Conservation (phyloP, 2,888 invertebrate species). For the Molorchus minor region DNA sequence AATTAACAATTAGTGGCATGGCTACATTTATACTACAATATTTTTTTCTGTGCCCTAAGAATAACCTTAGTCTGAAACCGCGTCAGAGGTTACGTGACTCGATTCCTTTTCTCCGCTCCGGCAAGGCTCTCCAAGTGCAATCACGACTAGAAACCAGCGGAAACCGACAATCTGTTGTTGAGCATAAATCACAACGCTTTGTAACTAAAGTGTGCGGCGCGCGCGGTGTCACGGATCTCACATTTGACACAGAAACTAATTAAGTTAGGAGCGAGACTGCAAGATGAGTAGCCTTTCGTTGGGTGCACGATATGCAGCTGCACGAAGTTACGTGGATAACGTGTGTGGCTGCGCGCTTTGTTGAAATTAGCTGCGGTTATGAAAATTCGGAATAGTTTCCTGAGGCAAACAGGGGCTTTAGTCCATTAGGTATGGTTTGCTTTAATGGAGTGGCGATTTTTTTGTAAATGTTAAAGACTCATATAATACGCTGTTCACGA, state of each 20-base stretch:
- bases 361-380: background rate
- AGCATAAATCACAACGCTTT: background rate
- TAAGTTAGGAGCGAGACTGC: background rate
- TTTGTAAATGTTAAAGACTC: no score
- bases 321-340: background rate
- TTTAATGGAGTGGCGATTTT: no score
- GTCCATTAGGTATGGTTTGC: no score
- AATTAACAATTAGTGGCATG: no score
- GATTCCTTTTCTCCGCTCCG: no score
- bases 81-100: no score
- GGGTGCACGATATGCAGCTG: background rate
- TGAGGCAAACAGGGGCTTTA: no score
- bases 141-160: background rate
- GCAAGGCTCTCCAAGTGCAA: background rate
- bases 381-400: no score
- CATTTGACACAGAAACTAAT: background rate
- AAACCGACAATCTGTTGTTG: background rate
- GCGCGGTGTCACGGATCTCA: background rate
- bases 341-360: background rate
- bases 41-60: no score
- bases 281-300: background rate
- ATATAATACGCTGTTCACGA: no score
- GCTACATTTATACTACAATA: no score
- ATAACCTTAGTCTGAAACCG: no score
- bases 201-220: background rate